phyloP scores from a whole-genome alignment of 2,888 invertebrate species.

The Tridacna gigas region DNA sequence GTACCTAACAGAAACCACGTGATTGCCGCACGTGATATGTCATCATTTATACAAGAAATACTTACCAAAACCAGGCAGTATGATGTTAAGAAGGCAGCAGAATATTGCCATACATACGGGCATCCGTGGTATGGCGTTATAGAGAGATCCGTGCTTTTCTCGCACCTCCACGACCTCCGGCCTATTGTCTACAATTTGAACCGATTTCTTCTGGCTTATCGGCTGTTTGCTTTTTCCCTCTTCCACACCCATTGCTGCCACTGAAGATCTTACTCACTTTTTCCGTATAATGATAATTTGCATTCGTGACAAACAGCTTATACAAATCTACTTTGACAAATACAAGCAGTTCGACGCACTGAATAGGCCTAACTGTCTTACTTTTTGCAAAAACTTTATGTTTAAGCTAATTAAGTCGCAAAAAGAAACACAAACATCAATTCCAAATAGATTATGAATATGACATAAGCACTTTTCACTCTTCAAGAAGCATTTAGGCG shows the following conservation, averaged over 20 bases:
- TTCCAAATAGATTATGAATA: no score
- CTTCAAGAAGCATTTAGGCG: no score
- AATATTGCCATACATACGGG: conserved; percentile 85
- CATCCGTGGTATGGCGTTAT: conserved; percentile 86
- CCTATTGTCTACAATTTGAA: conserved; percentile 74
- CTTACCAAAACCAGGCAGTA: conserved; percentile 83
- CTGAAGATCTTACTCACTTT: neutral
- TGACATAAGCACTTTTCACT: no score
- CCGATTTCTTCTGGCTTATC: conserved; percentile 62
- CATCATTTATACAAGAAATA: conserved; percentile 27
- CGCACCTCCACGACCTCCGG: conserved; percentile 79
- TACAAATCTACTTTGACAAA: no score
- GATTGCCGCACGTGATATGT: no score
- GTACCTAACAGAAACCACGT: no score
- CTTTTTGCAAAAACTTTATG: no score
- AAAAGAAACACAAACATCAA: no score
- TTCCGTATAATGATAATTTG: neutral
- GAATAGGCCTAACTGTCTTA: no score
- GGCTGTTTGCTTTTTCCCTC: conserved; percentile 35
- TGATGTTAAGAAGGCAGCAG: conserved; percentile 82
- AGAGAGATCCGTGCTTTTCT: conserved; percentile 88
- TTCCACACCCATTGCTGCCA: conserved; percentile 5
- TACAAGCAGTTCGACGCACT: no score
- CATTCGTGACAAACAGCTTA: no score
- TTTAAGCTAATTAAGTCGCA: no score